Percentiles rank a stretch among this genome's conserved stretches.
phyloP scores from a whole-genome alignment of 2,888 invertebrate species.

The Cyrtodaria siliqua region DNA sequence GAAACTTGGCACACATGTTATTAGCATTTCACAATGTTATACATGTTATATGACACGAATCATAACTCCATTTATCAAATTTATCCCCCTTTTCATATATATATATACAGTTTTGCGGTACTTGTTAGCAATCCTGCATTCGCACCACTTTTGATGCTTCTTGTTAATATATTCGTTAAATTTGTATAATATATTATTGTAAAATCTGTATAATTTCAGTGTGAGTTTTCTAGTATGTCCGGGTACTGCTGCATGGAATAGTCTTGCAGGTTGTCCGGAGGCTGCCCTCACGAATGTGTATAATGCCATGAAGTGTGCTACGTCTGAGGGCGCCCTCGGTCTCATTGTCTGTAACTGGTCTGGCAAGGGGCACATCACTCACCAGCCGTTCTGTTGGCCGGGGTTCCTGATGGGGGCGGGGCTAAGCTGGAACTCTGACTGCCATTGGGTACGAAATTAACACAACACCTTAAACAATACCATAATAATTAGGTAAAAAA shows the following conservation, averaged over 20 bases:
- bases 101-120: no score
- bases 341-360: conserved; percentile 89
- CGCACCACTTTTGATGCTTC: no score
- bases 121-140: no score
- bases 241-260: conserved; percentile 89
- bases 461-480: no score
- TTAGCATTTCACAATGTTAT: no score
- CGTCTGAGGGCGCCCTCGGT: conserved; percentile 87
- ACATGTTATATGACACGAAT: no score
- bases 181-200: no score
- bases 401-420: conserved; percentile 88
- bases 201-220: conserved; percentile 73
- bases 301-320: conserved; percentile 87
- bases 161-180: no score
- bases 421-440: conserved; percentile 88
- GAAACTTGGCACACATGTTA: no score
- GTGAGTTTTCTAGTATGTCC: conserved; percentile 87
- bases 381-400: conserved; percentile 88
- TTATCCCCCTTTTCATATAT: no score
- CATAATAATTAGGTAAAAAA: no score
- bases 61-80: no score
- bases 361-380: conserved; percentile 88
- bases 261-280: conserved; percentile 89
- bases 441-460: conserved; percentile 86
- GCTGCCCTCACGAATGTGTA: conserved; percentile 88